Conservation (phyloP, 1,140 invertebrate genomes). For the Aphidius gifuensis region DNA sequence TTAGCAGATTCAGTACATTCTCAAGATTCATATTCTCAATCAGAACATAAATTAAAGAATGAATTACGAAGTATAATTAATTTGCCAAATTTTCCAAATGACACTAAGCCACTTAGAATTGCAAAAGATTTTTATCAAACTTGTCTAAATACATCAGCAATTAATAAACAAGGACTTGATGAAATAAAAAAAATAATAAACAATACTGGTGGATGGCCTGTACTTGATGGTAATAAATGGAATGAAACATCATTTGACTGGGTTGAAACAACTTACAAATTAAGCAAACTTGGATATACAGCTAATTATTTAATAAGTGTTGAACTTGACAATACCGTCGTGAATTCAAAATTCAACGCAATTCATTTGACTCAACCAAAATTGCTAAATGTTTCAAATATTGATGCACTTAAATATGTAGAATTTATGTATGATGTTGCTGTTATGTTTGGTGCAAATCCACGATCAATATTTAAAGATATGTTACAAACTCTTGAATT, state of each 20-base stretch:
- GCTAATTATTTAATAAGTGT: too few species aligned
- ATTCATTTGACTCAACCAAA: constrained; percentile 89
- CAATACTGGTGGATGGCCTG: constrained; percentile 86
- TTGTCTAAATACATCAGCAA: constrained; percentile 86
- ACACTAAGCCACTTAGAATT: constrained; percentile 70
- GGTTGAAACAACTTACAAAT: constrained; percentile 79
- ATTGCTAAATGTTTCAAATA: constrained; percentile 76
- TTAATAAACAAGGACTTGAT: constrained; percentile 69
- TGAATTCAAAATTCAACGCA: too few species aligned
- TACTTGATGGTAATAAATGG: constrained; percentile 77
- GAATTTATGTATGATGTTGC: constrained; percentile 86
- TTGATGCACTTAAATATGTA: constrained; percentile 75
- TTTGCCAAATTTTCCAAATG: constrained; percentile 61
- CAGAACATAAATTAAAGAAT: constrained; percentile 75
- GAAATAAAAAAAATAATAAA: constrained; percentile 70
- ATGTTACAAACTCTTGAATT: constrained; percentile 82
- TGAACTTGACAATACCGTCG: too few species aligned
- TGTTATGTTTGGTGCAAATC: constrained; percentile 79
- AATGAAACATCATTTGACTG: constrained; percentile 70
- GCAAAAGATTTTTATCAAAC: constrained; percentile 77
- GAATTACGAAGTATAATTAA: constrained; percentile 75
- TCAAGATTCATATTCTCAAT: constrained; percentile 75
- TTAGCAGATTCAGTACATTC: constrained; percentile 68
- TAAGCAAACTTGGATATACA: constrained; percentile 55
- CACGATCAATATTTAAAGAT: constrained; percentile 65